A percentile compares a stretch with the other conserved stretches of the same genome.
Evolutionary conservation across 2,113 vertebrate species (phyloP).

Genomic region (Psittacus erithacus): DNA sequence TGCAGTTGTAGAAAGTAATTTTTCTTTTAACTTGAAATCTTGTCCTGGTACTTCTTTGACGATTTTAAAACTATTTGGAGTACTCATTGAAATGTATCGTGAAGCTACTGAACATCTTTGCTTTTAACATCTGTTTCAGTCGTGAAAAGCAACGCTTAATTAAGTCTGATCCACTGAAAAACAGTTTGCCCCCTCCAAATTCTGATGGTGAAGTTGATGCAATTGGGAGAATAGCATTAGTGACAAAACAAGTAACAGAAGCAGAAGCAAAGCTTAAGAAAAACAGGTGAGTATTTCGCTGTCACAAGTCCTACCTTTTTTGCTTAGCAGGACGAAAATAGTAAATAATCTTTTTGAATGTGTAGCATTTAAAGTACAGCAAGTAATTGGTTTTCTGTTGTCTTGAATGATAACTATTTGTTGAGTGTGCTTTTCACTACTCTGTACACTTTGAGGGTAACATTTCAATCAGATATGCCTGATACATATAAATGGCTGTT

Average conservation of each 20-base stretch:
- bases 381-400: rapidly evolving
- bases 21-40: not conserved
- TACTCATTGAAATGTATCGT: not conserved
- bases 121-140: slow-evolving; percentile 67
- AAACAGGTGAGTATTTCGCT: slow-evolving; percentile 80
- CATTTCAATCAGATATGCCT: not conserved
- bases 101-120: not conserved
- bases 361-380: not conserved
- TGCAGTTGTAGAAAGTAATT: not conserved
- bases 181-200: slow-evolving; percentile 68
- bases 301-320: not conserved
- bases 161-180: slow-evolving; percentile 75
- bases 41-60: not conserved
- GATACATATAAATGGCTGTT: not conserved
- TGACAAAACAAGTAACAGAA: slow-evolving; percentile 80
- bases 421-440: not conserved
- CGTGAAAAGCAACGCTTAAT: slow-evolving; percentile 88
- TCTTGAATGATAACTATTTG: not conserved
- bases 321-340: not conserved
- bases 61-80: not conserved
- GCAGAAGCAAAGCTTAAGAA: slow-evolving; percentile 86
- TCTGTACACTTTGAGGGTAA: not conserved
- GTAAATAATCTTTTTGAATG: not conserved
- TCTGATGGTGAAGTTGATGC: slow-evolving; percentile 78
- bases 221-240: slow-evolving; percentile 73